Conservation (phyloP, 35 echinoderm and acorn worm species). For the Heliocidaris tuberculata region DNA sequence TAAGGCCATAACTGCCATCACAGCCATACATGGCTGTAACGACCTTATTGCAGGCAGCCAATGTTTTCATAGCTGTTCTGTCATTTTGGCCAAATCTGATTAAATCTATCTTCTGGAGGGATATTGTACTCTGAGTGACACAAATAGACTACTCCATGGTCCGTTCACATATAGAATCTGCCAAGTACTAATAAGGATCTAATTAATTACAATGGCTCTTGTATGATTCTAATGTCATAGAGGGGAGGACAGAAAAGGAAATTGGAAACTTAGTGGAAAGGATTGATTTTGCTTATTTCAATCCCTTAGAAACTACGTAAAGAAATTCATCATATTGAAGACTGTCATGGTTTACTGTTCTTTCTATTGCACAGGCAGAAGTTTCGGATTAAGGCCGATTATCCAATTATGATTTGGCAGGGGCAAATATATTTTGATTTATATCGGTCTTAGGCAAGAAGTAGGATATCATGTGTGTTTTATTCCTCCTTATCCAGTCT, state of each 20-base stretch:
- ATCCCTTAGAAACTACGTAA: background rate
- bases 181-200: too few relatives aligned
- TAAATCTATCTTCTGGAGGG: background rate
- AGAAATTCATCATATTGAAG: background rate
- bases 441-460: background rate
- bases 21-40: too few relatives aligned
- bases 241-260: background rate
- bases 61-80: background rate
- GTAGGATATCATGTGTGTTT: background rate
- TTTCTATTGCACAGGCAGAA: background rate
- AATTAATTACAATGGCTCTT: too few relatives aligned
- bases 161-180: background rate
- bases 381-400: background rate
- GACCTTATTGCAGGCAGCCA: too few relatives aligned
- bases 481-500: background rate
- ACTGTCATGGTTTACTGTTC: background rate
- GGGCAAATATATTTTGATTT: background rate
- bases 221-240: background rate
- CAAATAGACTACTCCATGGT: background rate
- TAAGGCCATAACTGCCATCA: background rate
- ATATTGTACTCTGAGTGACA: background rate
- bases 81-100: background rate
- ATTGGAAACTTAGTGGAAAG: background rate
- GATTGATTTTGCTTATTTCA: background rate
- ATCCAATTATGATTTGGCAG: background rate